Evolutionary conservation across 2,797 vertebrate genomes (phyloP).

Genomic region (Pseudopleuronectes americanus): DNA sequence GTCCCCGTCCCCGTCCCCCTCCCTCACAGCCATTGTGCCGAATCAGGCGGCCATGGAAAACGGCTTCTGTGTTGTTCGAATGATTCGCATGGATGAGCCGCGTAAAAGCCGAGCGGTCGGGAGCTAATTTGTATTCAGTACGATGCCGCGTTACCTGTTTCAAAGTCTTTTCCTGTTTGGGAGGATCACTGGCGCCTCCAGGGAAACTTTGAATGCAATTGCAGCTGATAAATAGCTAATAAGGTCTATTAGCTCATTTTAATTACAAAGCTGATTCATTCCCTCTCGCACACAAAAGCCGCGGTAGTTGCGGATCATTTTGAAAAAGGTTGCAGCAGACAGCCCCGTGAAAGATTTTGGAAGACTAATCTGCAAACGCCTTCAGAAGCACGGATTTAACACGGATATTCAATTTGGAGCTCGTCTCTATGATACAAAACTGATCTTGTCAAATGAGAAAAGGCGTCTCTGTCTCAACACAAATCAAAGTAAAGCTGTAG

Average conservation of each 20-base stretch:
- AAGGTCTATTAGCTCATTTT: constrained; percentile 65
- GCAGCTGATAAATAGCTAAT: constrained; percentile 70
- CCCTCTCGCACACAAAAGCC: constrained; percentile 31
- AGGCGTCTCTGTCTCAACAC: constrained; percentile 35
- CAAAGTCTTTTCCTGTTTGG: constrained; percentile 50
- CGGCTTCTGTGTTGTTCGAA: constrained; percentile 64
- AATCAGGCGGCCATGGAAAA: constrained; percentile 58
- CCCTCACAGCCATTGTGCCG: constrained; percentile 53
- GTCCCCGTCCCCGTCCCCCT: constrained; percentile 33
- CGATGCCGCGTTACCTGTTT: constrained; percentile 51
- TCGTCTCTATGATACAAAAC: constrained; percentile 27
- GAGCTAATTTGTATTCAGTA: constrained; percentile 69
- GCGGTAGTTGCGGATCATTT: constrained; percentile 23
- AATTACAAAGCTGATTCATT: constrained; percentile 64
- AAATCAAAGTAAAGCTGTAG: constrained; percentile 31
- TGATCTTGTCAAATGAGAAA: constrained; percentile 37
- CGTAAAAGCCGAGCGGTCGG: constrained; percentile 7
- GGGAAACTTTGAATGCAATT: constrained; percentile 53
- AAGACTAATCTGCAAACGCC: constrained; percentile 38
- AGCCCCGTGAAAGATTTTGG: constrained; percentile 30
- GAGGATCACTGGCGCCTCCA: constrained; percentile 41
- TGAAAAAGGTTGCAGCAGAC: constrained; percentile 17
- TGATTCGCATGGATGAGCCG: constrained; percentile 59
- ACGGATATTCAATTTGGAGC: not conserved
- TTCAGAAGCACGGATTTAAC: constrained; percentile 27